Evolutionary conservation across 2,113 vertebrate genomes (phyloP).

Genomic region (Tricholaema leucomelas): DNA sequence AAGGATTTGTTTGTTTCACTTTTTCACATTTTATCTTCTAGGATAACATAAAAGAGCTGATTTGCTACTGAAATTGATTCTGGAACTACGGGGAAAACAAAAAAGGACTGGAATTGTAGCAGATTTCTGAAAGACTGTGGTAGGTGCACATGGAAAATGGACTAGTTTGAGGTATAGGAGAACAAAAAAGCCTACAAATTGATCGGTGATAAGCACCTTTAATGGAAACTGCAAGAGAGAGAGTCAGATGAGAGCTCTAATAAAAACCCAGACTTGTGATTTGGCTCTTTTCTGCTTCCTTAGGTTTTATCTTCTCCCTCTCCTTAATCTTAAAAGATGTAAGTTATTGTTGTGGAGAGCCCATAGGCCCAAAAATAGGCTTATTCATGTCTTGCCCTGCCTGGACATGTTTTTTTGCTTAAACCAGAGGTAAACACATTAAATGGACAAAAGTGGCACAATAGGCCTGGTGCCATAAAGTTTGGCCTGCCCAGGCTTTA

Average conservation of each 20-base stretch:
- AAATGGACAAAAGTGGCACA: too few relatives aligned
- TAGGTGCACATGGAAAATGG: background rate
- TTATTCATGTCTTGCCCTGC: too few relatives aligned
- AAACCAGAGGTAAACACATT: too few relatives aligned
- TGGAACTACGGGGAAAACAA: background rate
- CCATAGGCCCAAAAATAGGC: too few relatives aligned
- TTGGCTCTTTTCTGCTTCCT: background rate
- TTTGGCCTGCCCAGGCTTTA: too few relatives aligned
- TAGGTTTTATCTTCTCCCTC: accelerated
- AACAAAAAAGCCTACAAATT: background rate
- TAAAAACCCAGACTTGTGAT: background rate
- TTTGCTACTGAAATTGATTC: background rate
- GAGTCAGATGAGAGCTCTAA: background rate
- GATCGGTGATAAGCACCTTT: background rate
- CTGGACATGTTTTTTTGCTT: too few relatives aligned
- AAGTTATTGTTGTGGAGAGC: too few relatives aligned
- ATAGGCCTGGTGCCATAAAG: too few relatives aligned
- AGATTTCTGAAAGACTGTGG: background rate
- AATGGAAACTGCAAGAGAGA: background rate
- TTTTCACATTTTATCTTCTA: background rate
- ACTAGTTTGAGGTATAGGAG: background rate
- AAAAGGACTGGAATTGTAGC: background rate
- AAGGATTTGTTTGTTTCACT: background rate
- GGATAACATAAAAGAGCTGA: background rate
- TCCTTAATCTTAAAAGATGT: background rate